These are phyloP conservation scores for Eupithecia dodoneata DNA, from an alignment of 2,888 invertebrate species.

Conservation along the genomic window DNA sequence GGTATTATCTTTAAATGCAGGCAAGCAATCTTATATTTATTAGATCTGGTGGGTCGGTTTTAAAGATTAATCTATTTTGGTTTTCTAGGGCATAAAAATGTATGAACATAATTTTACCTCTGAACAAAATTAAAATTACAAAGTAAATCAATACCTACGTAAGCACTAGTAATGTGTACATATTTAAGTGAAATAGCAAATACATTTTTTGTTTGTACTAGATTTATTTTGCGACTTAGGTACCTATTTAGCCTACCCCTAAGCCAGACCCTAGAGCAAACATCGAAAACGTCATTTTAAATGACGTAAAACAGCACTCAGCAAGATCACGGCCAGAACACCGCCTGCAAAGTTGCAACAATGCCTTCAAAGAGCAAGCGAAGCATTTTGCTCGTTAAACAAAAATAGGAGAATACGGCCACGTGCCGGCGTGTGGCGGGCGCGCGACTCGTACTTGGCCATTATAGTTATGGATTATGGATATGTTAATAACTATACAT, in stretches of 20 bases:
- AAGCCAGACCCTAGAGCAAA: constrained; percentile 14
- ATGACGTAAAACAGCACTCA: constrained; percentile 59
- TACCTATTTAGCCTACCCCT: neutral
- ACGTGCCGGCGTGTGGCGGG: constrained; percentile 50
- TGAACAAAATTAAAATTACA: neutral
- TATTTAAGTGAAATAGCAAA: too few species aligned
- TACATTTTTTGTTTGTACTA: neutral
- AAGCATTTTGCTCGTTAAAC: constrained; percentile 70
- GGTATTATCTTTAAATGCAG: neutral
- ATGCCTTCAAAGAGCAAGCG: constrained; percentile 64
- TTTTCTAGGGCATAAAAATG: neutral
- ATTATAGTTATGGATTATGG: constrained; percentile 40
- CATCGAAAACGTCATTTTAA: constrained; percentile 53
- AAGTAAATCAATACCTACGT: neutral
- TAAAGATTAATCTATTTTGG: neutral
- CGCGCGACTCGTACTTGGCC: constrained; percentile 46
- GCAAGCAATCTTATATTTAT: neutral
- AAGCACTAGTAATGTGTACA: too few species aligned
- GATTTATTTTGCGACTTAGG: neutral
- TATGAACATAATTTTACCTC: neutral
- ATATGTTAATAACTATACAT: constrained; percentile 16
- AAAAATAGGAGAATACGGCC: constrained; percentile 54
- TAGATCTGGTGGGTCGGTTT: neutral
- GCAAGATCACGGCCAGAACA: constrained; percentile 59
- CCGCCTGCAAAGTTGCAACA: too few species aligned